These are phyloP conservation scores for Tillus elongatus DNA, from an alignment of 2,888 invertebrate genomes.

Conservation along the genomic window DNA sequence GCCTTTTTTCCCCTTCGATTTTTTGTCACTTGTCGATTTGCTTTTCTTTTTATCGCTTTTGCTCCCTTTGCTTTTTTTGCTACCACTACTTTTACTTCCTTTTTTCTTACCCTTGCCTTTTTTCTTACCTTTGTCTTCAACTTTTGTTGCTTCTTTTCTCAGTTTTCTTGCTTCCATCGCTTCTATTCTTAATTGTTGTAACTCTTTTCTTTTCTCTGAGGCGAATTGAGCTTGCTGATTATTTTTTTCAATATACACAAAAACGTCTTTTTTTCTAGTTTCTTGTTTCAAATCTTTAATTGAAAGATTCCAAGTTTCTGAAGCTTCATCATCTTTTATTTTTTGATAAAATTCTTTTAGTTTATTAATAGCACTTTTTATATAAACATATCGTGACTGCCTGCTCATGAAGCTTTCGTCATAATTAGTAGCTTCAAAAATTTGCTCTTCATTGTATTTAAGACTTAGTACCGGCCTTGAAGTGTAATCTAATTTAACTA, in stretches of 20 bases:
- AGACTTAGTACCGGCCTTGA: too few relatives aligned
- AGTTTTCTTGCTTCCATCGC: background rate
- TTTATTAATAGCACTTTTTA: slow-evolving; percentile 18
- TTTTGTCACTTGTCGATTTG: background rate
- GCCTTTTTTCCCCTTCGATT: slow-evolving; percentile 3
- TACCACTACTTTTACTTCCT: background rate
- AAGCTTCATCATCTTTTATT: slow-evolving; percentile 15
- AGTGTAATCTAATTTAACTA: too few relatives aligned
- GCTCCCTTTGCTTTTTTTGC: background rate
- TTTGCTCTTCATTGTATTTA: slow-evolving; percentile 18
- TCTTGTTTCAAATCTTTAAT: slow-evolving; percentile 13
- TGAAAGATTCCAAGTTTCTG: slow-evolving; percentile 17
- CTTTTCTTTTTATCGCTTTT: slow-evolving; percentile 3
- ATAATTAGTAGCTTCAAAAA: slow-evolving; percentile 22
- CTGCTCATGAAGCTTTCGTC: slow-evolving; percentile 15
- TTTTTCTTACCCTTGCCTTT: background rate
- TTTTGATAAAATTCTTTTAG: slow-evolving; percentile 21
- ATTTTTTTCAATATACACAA: slow-evolving; percentile 11
- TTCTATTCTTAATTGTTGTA: slow-evolving; percentile 1
- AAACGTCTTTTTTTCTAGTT: slow-evolving; percentile 12
- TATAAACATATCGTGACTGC: slow-evolving; percentile 20
- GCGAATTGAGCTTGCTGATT: slow-evolving; percentile 3
- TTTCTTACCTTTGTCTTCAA: background rate
- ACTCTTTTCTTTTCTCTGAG: background rate
- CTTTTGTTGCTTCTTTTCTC: background rate